Percentiles rank a stretch among this genome's conserved stretches.
These are phyloP conservation scores for Notolabrus celidotus DNA, from an alignment of 2,797 vertebrate genomes.

Conservation along the genomic window DNA sequence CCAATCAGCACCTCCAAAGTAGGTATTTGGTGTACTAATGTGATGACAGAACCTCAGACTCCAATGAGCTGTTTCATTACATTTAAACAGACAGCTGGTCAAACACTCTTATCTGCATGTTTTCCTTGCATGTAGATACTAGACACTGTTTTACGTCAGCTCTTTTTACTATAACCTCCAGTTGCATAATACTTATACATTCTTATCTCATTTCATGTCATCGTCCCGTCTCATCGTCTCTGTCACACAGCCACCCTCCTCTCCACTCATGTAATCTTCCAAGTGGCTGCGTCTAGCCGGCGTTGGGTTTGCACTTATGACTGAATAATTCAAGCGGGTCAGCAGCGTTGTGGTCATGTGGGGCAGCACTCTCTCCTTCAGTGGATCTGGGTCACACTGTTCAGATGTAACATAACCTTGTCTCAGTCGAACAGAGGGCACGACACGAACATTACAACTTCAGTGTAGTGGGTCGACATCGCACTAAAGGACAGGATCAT, in stretches of 20 bases:
- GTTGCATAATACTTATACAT: slow-evolving; percentile 44
- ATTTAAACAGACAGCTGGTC: no score
- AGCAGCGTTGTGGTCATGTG: slow-evolving; percentile 40
- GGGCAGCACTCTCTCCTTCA: slow-evolving; percentile 59
- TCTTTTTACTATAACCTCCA: slow-evolving; percentile 10
- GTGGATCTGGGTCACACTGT: slow-evolving; percentile 77
- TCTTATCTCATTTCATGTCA: slow-evolving; percentile 17
- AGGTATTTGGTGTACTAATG: no score
- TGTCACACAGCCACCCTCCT: slow-evolving; percentile 11
- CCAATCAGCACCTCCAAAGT: no score
- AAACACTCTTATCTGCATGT: neutral
- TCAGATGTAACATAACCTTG: slow-evolving; percentile 57
- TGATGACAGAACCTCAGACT: no score
- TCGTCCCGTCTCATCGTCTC: slow-evolving; percentile 21
- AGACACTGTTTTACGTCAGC: neutral
- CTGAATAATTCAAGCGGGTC: slow-evolving; percentile 81
- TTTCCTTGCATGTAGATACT: neutral
- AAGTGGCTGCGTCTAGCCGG: slow-evolving; percentile 67
- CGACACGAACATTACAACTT: slow-evolving; percentile 14
- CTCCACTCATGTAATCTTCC: slow-evolving; percentile 46
- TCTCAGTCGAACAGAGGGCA: slow-evolving; percentile 35
- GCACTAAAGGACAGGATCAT: slow-evolving; percentile 1
- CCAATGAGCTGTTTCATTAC: no score
- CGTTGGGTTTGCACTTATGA: slow-evolving; percentile 49
- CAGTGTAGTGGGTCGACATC: slow-evolving; percentile 14